A percentile compares a stretch with the other conserved stretches of the same genome.
phyloP scores from a whole-genome alignment of 2,797 vertebrate genomes.

The Epinephelus awoara region DNA sequence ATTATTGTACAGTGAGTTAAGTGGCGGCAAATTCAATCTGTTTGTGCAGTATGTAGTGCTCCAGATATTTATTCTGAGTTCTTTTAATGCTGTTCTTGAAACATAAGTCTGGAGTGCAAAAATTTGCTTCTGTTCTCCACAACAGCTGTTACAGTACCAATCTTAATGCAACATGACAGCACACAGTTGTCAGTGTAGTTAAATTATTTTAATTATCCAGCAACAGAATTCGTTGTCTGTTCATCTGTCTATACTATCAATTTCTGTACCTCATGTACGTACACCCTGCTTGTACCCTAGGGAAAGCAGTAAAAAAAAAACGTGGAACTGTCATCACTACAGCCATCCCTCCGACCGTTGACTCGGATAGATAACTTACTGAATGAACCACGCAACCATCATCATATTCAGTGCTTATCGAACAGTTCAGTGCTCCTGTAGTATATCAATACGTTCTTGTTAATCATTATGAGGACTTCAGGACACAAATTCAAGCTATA shows the following conservation, averaged over 20 bases:
- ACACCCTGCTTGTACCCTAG: no score
- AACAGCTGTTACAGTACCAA: background rate
- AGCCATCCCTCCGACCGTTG: no score
- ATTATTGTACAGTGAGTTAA: slow-evolving; percentile 1
- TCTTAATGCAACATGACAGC: background rate
- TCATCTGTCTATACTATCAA: no score
- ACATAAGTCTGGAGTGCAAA: slow-evolving; percentile 13
- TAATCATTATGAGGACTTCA: background rate
- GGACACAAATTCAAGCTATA: background rate
- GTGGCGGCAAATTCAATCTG: background rate
- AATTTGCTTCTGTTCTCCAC: background rate
- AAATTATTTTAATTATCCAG: background rate
- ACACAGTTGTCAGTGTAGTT: background rate
- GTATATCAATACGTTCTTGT: background rate
- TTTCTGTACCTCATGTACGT: no score
- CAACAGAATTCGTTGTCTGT: no score
- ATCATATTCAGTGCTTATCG: background rate
- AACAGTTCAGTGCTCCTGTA: background rate
- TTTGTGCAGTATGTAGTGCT: background rate
- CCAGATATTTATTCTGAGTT: background rate
- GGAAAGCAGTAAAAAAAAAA: no score
- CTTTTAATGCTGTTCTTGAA: background rate
- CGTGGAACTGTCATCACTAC: no score
- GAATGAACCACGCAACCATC: background rate
- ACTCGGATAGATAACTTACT: background rate